A percentile compares a stretch with the other conserved stretches of the same genome.
phyloP scores from a whole-genome alignment of 2,113 vertebrate species.

The Alces alces region DNA sequence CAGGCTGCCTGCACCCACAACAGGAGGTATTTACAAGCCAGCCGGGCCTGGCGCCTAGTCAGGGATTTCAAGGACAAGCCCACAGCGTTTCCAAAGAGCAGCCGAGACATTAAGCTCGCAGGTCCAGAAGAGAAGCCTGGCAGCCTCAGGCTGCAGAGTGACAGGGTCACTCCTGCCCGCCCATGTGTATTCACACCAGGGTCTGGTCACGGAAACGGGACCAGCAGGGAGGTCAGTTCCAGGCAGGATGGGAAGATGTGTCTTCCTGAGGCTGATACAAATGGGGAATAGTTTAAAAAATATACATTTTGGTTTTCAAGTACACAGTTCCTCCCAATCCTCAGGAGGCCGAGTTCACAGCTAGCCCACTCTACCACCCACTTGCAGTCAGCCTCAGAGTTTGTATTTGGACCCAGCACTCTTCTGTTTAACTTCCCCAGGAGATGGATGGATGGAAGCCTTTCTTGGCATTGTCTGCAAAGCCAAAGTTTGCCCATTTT shows the following conservation, averaged over 20 bases:
- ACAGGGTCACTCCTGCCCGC: neutral
- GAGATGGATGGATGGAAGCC: neutral
- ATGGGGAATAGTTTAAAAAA: neutral
- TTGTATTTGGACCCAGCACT: neutral
- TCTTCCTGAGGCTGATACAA: neutral
- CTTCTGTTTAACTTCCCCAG: neutral
- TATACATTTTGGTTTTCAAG: neutral
- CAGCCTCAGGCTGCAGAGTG: neutral
- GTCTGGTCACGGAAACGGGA: neutral
- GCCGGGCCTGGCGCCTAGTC: slow-evolving; percentile 39
- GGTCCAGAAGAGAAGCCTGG: slow-evolving; percentile 9
- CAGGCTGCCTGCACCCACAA: neutral
- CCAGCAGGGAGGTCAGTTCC: neutral
- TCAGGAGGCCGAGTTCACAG: neutral
- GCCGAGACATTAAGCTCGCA: neutral
- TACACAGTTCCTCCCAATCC: neutral
- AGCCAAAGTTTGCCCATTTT: neutral
- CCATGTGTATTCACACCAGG: neutral
- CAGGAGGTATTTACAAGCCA: slow-evolving; percentile 43
- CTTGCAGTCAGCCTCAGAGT: neutral
- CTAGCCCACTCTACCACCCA: neutral
- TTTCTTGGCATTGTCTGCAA: neutral
- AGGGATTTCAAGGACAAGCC: slow-evolving; percentile 62
- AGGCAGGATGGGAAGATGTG: neutral
- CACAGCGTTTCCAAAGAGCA: slow-evolving; percentile 16